Base-by-base conservation (phyloP, 2,113 vertebrate genomes). In the Rhinolophus sinicus region DNA sequence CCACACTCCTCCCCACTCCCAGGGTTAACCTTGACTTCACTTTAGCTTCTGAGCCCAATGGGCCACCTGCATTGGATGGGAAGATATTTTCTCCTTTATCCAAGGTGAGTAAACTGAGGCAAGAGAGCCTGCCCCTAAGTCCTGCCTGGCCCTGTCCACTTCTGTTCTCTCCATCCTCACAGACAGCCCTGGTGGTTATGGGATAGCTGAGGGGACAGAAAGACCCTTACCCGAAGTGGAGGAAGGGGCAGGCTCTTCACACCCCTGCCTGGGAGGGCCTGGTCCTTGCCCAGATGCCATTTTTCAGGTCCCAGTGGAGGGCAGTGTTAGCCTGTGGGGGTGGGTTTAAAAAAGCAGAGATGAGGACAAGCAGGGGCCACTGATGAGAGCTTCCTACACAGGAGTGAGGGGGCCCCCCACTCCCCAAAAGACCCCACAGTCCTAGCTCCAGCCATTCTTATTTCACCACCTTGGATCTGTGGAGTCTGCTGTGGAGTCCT, bases 211-310 rank as follows among this genome's bases (percentile, higher is more conserved):
- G 70, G 4, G 80, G 24, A 11, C 13, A 35, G 73, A 86, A 54
- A 78, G 88, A 58, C 65, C n/a, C 82, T 96, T 96, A 98, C 97
- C 97, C 3, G 96, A 96, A 47, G 83, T 13, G 11, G 96, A 84
- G 21, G 88, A 6, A 0, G 21, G 30, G 26, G 40, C 44, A 12
- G 91, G 22, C 52, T 90, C 86, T 13, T 70, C 58, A 0, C 91
- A 96, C 1, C 0, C 94, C 70, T 89, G 64, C n/a, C 15, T 0
- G 0, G 97, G 97, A 14, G 97, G 97, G 1, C 96, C 97, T 8
- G 97, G 96, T 40, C 97, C 95, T 69, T 93, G 97, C 67, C 96
- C 94, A 0, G 97, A 98, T 19, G 95, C 96, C 97, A 97, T 98
- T 18, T 73, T 50, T 97, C 69, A 95, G 93, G 72, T 75, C 62